phyloP scores from a whole-genome alignment of 2,113 vertebrate species.

The Chlamydotis undulata region DNA sequence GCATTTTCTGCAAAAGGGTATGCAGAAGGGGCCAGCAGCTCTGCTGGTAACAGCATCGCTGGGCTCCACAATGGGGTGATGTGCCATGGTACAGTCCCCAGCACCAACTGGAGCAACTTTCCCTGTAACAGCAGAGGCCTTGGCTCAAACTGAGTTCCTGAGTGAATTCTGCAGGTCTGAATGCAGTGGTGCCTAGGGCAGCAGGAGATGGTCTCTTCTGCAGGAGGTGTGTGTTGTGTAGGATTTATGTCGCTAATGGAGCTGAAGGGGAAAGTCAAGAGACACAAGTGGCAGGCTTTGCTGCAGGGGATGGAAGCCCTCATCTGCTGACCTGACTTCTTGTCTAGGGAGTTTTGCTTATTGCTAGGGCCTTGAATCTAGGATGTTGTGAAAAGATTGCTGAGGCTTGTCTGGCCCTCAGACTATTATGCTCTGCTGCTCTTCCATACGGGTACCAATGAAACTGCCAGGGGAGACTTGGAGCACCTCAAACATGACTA shows the following conservation, averaged over 20 bases:
- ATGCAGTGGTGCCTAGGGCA: background rate
- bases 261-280: background rate
- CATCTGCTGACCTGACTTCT: background rate
- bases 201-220: background rate
- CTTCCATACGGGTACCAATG: background rate
- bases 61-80: background rate
- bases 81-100: accelerated
- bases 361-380: background rate
- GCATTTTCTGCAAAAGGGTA: background rate
- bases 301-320: background rate
- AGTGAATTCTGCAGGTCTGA: background rate
- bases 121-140: background rate
- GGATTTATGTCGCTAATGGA: background rate
- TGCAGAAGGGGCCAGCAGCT: background rate
- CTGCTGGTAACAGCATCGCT: background rate
- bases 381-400: background rate
- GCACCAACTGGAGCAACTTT: background rate
- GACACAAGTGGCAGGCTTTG: background rate
- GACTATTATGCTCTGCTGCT: background rate
- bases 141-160: background rate
- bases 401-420: background rate
- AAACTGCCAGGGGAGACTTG: background rate
- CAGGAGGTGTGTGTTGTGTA: background rate
- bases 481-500: background rate
- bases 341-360: background rate